Evolutionary conservation across 30 jellyfish, hydroid and myxozoan genomes (phyloP).

Genomic region (Cassiopea andromeda): DNA sequence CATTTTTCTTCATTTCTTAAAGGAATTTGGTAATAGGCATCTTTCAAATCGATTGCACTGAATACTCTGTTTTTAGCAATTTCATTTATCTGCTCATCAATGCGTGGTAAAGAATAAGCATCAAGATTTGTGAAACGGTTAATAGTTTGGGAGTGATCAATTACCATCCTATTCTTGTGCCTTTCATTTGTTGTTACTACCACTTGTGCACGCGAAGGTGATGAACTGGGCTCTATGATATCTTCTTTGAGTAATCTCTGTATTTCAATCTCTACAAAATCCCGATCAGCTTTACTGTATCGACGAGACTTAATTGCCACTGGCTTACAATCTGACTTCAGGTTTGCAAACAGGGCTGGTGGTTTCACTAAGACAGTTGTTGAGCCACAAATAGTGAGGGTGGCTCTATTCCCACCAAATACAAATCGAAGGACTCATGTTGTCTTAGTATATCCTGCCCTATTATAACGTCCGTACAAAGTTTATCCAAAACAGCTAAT

Average conservation of each 20-base stretch:
- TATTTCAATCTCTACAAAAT: conserved; percentile 39
- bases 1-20: conserved; percentile 15
- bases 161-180: conserved; percentile 44
- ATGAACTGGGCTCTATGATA: conserved; percentile 69
- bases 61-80: conserved; percentile 29
- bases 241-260: conserved; percentile 70
- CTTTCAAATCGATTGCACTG: conserved; percentile 45
- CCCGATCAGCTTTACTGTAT: conserved; percentile 43
- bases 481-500: conserved; percentile 6
- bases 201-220: conserved; percentile 92
- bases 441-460: conserved; percentile 57
- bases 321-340: conserved; percentile 71
- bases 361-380: conserved; percentile 48
- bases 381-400: conserved; percentile 39
- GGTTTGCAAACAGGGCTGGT: conserved; percentile 55
- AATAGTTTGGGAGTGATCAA: conserved; percentile 53
- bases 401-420: conserved; percentile 39
- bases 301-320: conserved; percentile 77
- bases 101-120: conserved; percentile 63
- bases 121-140: conserved; percentile 59
- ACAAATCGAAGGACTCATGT: conserved; percentile 14
- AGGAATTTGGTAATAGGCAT: conserved; percentile 67
- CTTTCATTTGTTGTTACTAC: conserved; percentile 43
- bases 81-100: conserved; percentile 6
- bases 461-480: conserved; percentile 45